Evolutionary conservation across 2,888 invertebrate species (phyloP).

Genomic region (Chrysodeixis includens): DNA sequence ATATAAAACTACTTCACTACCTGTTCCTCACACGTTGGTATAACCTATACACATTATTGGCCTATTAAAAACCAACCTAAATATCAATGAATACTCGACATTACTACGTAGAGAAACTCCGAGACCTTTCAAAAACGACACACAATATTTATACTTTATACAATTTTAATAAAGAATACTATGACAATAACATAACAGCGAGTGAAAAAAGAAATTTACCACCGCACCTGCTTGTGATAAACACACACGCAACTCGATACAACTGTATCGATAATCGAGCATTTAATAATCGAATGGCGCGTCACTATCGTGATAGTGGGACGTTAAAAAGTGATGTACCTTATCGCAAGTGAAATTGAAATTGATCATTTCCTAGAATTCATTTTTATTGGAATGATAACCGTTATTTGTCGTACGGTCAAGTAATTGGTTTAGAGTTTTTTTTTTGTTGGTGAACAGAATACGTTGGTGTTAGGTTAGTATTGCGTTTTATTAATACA

Average conservation of each 20-base stretch:
- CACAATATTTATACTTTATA: constrained; percentile 44
- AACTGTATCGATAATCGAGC: constrained; percentile 78
- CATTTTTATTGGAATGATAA: constrained; percentile 55
- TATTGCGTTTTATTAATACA: constrained; percentile 19
- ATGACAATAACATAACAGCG: constrained; percentile 58
- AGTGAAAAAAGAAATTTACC: constrained; percentile 51
- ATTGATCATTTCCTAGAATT: constrained; percentile 66
- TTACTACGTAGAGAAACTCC: constrained; percentile 32
- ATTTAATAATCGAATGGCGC: constrained; percentile 68
- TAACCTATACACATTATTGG: constrained; percentile 1
- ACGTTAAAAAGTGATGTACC: constrained; percentile 70
- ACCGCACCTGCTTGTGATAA: constrained; percentile 73
- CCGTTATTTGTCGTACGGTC: constrained; percentile 57
- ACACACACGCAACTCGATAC: constrained; percentile 79
- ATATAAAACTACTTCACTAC: background rate
- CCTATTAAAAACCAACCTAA: constrained; percentile 37
- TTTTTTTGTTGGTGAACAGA: constrained; percentile 15
- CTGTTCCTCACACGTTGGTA: background rate
- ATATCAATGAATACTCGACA: constrained; percentile 33
- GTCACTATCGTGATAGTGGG: constrained; percentile 73
- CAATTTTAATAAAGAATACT: constrained; percentile 47
- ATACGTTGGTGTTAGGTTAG: constrained; percentile 7
- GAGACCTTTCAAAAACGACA: constrained; percentile 53
- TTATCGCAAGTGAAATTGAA: constrained; percentile 73
- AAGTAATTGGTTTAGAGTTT: constrained; percentile 50